Base-by-base conservation (phyloP, 2,797 vertebrate species). In the Periophthalmus magnuspinnatus region DNA sequence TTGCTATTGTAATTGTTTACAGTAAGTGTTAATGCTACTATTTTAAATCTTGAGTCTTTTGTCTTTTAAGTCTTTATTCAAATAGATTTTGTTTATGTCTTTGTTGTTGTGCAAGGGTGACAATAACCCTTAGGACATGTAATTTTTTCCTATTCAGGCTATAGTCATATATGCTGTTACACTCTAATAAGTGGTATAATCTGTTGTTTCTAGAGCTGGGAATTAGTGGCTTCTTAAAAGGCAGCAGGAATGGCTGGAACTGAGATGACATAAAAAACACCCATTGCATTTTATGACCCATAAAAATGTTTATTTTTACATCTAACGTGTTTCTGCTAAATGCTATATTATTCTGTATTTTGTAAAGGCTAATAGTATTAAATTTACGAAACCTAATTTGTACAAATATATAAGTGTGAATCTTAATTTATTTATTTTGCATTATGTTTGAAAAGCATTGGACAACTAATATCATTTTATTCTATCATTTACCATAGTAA, bases 151-250 rank as follows among this genome's bases (percentile, higher is more conserved):
- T 4, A 78, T 81, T 78, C 56, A 72, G 68, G 54, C 61, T 70
- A 70, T 72, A 70, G 86, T 89, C 67, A 81, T 73, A 76, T 84
- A 82, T 45, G 71, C 76, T 19, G 45, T 81, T 78, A 62, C 38
- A 6, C 24, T 33, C 64, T 83, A 76, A 86, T 80, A 52, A 73
- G 65, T 62, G 63, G 69, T 70, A 76, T 84, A 71, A 79, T 72
- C 80, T 73, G 76, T 78, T 87, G 62, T 80, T 84, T 81, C 75
- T 76, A 45, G 62, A 75, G 75, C 52, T 77, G 63, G 72, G 72
- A 82, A 87, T 89, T 48, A 62, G 69, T 78, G 32, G 19, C 74
- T 83, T 83, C 85, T 87, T 85, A 74, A 81, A 90, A 88, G 71
- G 77, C 77, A 83, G 58, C 69, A 57, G 77, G 71, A 74, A 14